phyloP scores from a whole-genome alignment of 2,797 vertebrate species.

The Pangasius mekongensis region DNA sequence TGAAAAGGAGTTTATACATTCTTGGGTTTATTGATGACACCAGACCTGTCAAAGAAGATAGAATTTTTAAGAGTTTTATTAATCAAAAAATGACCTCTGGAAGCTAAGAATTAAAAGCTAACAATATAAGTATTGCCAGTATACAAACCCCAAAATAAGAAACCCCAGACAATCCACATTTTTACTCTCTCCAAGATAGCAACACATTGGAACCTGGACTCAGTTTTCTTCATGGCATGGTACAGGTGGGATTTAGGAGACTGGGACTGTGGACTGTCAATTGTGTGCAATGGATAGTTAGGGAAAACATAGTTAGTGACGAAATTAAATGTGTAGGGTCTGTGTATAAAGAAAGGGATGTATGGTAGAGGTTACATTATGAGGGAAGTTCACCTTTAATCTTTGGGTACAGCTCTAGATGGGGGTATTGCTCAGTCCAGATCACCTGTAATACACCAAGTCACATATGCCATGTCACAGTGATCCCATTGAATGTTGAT shows the following conservation, averaged over 20 bases:
- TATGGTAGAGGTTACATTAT: neutral
- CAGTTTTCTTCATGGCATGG: neutral
- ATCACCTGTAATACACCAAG: neutral
- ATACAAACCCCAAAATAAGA: neutral
- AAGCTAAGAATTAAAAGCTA: neutral
- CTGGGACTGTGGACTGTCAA: neutral
- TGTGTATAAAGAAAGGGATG: conserved; percentile 5
- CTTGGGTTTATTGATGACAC: neutral
- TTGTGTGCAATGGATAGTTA: neutral
- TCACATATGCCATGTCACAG: neutral
- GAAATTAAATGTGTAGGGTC: neutral
- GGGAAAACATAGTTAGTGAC: neutral
- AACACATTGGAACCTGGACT: neutral
- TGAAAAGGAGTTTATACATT: neutral
- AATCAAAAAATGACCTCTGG: neutral
- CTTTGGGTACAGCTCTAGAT: neutral
- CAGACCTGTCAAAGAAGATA: neutral
- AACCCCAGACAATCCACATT: neutral
- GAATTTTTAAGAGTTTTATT: neutral
- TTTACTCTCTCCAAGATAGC: neutral
- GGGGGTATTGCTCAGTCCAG: neutral
- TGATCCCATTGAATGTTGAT: neutral
- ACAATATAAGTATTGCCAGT: neutral
- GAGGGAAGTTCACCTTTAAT: neutral
- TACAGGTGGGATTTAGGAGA: neutral